These are phyloP conservation scores for Halcyon malimbica DNA, from an alignment of 2,113 vertebrate species.

Conservation along the genomic window DNA sequence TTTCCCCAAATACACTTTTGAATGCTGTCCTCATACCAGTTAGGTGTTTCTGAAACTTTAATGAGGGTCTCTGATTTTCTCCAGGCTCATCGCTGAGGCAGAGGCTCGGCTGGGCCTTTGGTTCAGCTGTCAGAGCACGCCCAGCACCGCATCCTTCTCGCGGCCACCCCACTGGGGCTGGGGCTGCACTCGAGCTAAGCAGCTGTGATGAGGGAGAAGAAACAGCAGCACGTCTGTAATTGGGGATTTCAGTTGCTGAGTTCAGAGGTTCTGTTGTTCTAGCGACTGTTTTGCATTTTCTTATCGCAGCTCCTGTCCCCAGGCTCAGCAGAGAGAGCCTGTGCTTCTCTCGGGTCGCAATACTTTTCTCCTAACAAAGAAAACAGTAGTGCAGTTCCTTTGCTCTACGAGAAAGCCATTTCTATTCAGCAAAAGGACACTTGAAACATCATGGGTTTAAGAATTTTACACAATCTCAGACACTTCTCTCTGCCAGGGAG, in stretches of 20 bases:
- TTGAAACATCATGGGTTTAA: conserved; percentile 21
- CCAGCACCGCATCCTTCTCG: not conserved
- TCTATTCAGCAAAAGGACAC: conserved; percentile 17
- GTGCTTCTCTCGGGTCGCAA: not conserved
- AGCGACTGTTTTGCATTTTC: not conserved
- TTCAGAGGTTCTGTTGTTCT: conserved; percentile 36
- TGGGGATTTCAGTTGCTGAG: conserved; percentile 13
- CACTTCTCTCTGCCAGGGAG: not conserved
- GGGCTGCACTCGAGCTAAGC: not conserved
- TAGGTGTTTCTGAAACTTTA: conserved; percentile 39
- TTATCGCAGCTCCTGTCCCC: not conserved
- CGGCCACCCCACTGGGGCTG: not conserved
- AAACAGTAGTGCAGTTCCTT: not conserved
- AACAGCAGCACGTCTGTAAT: not conserved
- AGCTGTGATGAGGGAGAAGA: not conserved
- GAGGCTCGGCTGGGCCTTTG: conserved; percentile 4
- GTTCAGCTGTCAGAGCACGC: not conserved
- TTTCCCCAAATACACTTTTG: conserved; percentile 71
- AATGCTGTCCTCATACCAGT: conserved; percentile 43
- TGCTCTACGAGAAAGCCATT: not conserved
- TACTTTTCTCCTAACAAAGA: conserved; percentile 5
- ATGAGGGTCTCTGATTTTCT: conserved; percentile 51
- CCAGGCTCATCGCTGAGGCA: not conserved
- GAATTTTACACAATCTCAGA: conserved; percentile 41
- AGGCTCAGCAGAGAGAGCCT: not conserved